Conservation (phyloP, 2,113 vertebrate genomes). For the Furnarius figulus region DNA sequence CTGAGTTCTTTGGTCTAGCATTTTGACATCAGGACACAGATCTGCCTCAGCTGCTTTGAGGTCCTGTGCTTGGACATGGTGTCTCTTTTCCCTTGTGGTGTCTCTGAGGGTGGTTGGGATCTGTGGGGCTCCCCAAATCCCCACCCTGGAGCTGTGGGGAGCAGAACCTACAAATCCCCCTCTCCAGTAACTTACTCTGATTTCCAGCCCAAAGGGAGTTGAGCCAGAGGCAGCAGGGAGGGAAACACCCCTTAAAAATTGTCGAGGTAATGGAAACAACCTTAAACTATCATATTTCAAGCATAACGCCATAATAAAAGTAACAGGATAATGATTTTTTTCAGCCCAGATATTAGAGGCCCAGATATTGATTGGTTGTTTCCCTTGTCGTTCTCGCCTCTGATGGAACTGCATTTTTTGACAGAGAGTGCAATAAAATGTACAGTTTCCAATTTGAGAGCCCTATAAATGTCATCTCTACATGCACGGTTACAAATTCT, state of each 20-base stretch:
- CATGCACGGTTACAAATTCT: constrained; percentile 64
- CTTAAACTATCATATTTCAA: constrained; percentile 67
- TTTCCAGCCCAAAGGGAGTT: neutral
- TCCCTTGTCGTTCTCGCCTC: constrained; percentile 72
- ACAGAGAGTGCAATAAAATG: constrained; percentile 78
- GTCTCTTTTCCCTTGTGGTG: neutral
- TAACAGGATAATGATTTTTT: constrained; percentile 81
- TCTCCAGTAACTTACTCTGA: neutral
- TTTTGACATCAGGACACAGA: neutral
- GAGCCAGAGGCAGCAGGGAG: neutral
- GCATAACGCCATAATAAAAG: constrained; percentile 68
- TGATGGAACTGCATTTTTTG: constrained; percentile 75
- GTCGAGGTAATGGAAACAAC: constrained; percentile 62
- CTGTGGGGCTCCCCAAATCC: neutral
- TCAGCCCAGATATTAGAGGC: constrained; percentile 72
- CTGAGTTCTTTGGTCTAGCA: neutral
- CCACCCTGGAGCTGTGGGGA: neutral
- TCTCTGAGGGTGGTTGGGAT: neutral
- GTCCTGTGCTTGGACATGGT: accelerated
- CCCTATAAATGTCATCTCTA: constrained; percentile 75
- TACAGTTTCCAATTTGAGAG: constrained; percentile 70
- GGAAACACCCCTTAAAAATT: neutral
- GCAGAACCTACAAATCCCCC: neutral
- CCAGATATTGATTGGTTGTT: constrained; percentile 75
- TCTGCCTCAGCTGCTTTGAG: accelerated